These are phyloP conservation scores for Ochotona princeps DNA, from an alignment of 2,113 vertebrate genomes.

Conservation along the genomic window DNA sequence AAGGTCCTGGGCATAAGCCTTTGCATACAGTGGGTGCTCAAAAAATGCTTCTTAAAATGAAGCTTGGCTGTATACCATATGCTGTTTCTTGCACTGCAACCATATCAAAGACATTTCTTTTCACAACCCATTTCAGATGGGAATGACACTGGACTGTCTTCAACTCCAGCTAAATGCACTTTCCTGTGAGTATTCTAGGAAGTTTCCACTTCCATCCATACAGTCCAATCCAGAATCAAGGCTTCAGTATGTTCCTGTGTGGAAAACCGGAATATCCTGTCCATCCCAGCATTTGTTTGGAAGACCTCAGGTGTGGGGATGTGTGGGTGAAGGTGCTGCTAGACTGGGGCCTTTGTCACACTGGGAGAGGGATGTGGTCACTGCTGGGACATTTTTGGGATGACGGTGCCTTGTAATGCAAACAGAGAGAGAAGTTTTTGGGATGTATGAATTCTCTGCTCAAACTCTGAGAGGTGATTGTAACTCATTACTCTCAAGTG, in stretches of 20 bases:
- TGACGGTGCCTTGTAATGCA: accelerated
- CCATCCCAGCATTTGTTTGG: no score
- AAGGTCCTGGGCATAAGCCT: accelerated
- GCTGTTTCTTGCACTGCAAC: background rate
- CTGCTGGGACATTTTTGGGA: background rate
- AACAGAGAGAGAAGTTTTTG: no score
- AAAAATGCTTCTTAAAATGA: background rate
- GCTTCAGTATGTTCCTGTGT: background rate
- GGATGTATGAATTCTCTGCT: background rate
- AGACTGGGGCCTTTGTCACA: no score
- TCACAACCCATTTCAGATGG: background rate
- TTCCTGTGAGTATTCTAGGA: background rate
- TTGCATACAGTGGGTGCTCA: background rate
- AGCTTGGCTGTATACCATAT: background rate
- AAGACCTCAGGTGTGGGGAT: no score
- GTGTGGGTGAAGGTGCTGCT: no score
- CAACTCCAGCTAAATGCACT: background rate
- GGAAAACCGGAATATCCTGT: background rate
- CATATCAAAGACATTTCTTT: background rate
- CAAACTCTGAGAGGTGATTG: background rate
- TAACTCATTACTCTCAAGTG: no score
- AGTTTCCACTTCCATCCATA: background rate
- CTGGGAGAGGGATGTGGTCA: background rate
- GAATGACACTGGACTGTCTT: background rate
- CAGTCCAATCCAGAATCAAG: background rate